Evolutionary conservation across 2,113 vertebrate genomes (phyloP).

Genomic region (Ageneiosus marmoratus): DNA sequence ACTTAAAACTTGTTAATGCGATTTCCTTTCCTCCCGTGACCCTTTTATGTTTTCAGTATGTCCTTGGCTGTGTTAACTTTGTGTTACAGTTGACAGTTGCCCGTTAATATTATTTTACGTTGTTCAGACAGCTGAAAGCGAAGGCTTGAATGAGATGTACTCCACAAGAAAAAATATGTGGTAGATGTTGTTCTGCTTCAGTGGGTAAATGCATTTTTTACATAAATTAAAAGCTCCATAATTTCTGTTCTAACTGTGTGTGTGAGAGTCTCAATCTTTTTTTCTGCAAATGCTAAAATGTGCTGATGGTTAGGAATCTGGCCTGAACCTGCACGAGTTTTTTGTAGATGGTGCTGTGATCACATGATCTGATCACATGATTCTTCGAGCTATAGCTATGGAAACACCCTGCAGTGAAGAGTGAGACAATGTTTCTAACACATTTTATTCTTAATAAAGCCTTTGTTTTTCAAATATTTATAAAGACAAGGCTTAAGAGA

Average conservation of each 20-base stretch:
- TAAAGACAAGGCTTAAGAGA: neutral
- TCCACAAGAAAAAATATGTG: constrained; percentile 68
- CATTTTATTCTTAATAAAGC: neutral
- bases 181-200: constrained; percentile 76
- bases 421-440: neutral
- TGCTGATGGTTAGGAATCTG: neutral
- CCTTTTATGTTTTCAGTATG: constrained; percentile 52
- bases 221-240: constrained; percentile 53
- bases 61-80: constrained; percentile 64
- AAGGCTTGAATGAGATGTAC: constrained; percentile 71
- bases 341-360: constrained; percentile 18
- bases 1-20: constrained; percentile 70
- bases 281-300: neutral
- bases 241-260: constrained; percentile 46
- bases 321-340: neutral
- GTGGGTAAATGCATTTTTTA: constrained; percentile 70
- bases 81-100: constrained; percentile 69
- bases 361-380: neutral
- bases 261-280: neutral
- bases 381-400: neutral
- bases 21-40: constrained; percentile 62
- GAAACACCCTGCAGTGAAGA: neutral
- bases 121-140: constrained; percentile 64
- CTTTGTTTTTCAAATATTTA: neutral
- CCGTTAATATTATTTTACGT: constrained; percentile 64